A percentile compares a stretch with the other conserved stretches of the same genome.
Conservation (phyloP, 2,797 vertebrate genomes). For the Setipinna tenuifilis region DNA sequence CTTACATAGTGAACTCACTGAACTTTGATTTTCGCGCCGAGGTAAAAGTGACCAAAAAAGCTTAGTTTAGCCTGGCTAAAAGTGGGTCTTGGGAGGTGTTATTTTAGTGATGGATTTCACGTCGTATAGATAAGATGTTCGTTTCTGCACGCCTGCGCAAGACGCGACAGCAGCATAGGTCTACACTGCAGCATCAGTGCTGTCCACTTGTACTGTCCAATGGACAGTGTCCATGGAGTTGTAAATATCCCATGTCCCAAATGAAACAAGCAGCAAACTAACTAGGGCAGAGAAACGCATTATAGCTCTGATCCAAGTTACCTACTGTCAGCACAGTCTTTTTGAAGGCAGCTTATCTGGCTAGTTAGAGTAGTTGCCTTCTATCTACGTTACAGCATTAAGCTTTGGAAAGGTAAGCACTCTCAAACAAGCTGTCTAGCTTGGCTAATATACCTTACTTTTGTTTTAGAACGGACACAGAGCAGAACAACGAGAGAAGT, state of each 20-base stretch:
- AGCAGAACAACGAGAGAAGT: not conserved
- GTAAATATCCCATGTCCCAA: not conserved
- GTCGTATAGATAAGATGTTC: too few species aligned
- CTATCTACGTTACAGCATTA: not conserved
- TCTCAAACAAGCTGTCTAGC: not conserved
- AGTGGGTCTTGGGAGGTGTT: too few species aligned
- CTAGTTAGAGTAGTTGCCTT: not conserved
- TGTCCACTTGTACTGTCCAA: too few species aligned
- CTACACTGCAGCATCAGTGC: too few species aligned
- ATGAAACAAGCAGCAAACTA: not conserved
- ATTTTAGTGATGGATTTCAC: too few species aligned
- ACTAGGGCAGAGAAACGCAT: not conserved
- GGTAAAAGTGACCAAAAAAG: too few species aligned
- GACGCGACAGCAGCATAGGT: too few species aligned
- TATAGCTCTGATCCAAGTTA: not conserved
- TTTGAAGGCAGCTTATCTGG: not conserved
- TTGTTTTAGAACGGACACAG: not conserved
- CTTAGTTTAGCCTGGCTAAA: too few species aligned
- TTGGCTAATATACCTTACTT: not conserved
- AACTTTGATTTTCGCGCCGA: too few species aligned
- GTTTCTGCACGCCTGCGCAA: too few species aligned
- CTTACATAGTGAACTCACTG: too few species aligned
- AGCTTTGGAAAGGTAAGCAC: slow-evolving; percentile 3
- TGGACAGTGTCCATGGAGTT: too few species aligned
- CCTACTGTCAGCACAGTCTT: not conserved